Conservation (phyloP, 2,888 invertebrate species). For the Sympetrum striolatum region DNA sequence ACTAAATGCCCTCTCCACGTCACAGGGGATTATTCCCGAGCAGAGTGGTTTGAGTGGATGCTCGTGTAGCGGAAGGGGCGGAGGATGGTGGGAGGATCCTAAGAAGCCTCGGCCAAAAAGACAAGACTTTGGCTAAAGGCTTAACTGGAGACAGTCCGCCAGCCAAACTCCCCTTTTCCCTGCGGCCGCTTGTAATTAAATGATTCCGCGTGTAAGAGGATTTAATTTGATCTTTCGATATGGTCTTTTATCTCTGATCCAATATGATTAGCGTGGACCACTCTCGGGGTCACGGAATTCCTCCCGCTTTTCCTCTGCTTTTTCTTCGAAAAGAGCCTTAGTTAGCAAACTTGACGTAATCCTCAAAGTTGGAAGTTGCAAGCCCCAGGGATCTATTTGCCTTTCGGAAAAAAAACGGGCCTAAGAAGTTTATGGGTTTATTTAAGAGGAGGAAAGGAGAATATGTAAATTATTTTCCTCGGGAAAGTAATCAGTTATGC, state of each 20-base stretch:
- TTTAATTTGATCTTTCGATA: neutral
- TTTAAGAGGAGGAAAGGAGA: no score
- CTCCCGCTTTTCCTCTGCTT: neutral
- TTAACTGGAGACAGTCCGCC: neutral
- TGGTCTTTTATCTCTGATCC: neutral
- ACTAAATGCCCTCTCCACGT: neutral
- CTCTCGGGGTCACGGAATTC: neutral
- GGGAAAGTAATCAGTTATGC: no score
- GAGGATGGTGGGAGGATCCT: neutral
- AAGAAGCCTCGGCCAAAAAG: neutral
- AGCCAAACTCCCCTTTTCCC: neutral
- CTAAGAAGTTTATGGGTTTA: no score
- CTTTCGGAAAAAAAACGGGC: no score
- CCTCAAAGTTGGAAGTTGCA: no score
- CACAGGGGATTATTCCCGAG: neutral
- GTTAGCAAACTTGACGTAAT: no score
- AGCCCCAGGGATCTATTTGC: no score
- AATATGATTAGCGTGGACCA: neutral
- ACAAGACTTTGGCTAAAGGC: neutral
- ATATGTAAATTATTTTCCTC: no score
- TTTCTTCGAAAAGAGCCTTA: neutral
- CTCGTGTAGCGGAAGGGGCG: neutral
- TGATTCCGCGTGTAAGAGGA: neutral
- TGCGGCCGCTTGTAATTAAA: neutral
- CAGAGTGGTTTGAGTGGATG: neutral